A percentile compares a stretch with the other conserved stretches of the same genome.
These are phyloP conservation scores for Icerya purchasi DNA, from an alignment of 2,888 invertebrate genomes.

Conservation along the genomic window DNA sequence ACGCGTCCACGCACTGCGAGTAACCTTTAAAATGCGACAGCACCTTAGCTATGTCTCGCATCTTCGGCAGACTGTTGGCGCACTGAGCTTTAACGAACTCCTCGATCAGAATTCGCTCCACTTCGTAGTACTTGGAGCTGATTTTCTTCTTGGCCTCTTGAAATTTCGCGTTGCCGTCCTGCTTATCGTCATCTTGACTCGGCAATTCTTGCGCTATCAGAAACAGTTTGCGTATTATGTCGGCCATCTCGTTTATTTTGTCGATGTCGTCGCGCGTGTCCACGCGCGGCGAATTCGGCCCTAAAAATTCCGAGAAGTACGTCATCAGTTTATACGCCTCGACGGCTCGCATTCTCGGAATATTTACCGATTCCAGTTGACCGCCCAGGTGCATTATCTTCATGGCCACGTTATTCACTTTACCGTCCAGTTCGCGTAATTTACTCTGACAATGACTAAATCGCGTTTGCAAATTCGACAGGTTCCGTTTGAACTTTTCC, in stretches of 20 bases:
- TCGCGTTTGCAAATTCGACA: not conserved
- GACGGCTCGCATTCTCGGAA: constrained; percentile 76
- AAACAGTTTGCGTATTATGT: not conserved
- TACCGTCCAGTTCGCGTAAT: constrained; percentile 29
- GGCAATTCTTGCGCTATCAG: not conserved
- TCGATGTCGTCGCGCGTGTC: not conserved
- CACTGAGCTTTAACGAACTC: constrained; percentile 82
- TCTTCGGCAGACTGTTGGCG: constrained; percentile 58
- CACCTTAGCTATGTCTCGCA: constrained; percentile 82
- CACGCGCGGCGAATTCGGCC: not conserved
- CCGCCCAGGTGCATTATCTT: constrained; percentile 97
- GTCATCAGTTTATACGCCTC: constrained; percentile 81
- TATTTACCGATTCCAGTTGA: constrained; percentile 89
- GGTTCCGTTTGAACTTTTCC: not conserved
- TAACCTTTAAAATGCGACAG: constrained; percentile 92
- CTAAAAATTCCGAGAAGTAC: constrained; percentile 14
- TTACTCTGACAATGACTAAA: not conserved
- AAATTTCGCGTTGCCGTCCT: constrained; percentile 23
- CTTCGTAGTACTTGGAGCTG: constrained; percentile 69
- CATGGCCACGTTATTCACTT: constrained; percentile 90
- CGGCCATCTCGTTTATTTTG: too few species aligned
- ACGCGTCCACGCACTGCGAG: constrained; percentile 86
- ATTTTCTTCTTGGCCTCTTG: constrained; percentile 67
- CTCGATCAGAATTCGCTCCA: constrained; percentile 71
- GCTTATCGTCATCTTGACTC: not conserved